phyloP scores from a whole-genome alignment of 2,797 vertebrate species.

The Anguilla marmorata region DNA sequence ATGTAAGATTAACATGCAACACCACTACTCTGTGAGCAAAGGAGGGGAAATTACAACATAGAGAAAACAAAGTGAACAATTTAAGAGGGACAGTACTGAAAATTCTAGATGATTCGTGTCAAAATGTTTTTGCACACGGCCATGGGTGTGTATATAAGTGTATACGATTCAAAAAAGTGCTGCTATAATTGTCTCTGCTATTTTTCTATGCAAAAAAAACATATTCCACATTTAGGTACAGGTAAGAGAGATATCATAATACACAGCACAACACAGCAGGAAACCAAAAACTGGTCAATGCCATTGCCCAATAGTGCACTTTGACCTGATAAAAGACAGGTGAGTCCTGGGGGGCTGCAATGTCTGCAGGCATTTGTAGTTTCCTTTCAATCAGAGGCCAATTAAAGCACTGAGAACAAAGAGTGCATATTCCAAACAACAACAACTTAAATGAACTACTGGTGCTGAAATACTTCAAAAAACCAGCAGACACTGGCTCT shows the following conservation, averaged over 20 bases:
- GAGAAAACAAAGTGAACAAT: neutral
- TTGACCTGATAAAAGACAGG: neutral
- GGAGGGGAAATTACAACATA: neutral
- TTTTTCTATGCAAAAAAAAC: neutral
- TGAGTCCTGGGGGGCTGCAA: neutral
- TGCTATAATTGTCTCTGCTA: neutral
- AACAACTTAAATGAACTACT: too few species aligned
- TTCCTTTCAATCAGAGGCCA: neutral
- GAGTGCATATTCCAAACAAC: neutral
- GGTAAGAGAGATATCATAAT: neutral
- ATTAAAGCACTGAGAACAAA: neutral
- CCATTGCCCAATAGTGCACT: neutral
- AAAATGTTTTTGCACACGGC: neutral
- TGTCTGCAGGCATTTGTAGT: neutral
- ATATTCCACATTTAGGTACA: neutral
- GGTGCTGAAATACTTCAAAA: too few species aligned
- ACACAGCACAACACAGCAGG: neutral
- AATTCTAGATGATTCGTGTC: neutral
- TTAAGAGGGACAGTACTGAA: neutral
- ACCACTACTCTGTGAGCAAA: too few species aligned
- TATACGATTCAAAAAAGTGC: neutral
- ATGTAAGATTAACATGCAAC: neutral
- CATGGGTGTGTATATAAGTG: neutral
- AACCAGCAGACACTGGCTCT: too few species aligned
- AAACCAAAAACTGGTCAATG: neutral